Evolutionary conservation across 2,797 vertebrate species (phyloP), one percentile per base, ranked within the genome.

Genomic region (Discoglossus pictus): DNA sequence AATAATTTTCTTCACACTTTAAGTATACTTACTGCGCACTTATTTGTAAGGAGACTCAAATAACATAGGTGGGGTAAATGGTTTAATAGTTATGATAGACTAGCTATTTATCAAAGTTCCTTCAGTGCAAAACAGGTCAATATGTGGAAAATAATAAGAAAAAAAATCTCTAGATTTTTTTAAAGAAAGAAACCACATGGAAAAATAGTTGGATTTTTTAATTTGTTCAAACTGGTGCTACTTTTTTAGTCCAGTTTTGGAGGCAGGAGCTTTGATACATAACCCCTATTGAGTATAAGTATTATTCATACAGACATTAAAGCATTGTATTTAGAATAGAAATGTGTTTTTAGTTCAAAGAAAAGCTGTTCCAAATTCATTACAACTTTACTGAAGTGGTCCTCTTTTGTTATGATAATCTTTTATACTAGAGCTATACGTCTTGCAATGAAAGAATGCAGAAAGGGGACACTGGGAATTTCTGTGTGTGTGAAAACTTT

Each of bases 281-380:
- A 56, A 61, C 60, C 61, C 67, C 52, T 23, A 58, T 58, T 64
- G 68, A 48, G 60, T 56, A 25, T 13, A 13, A 3, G 50, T 23
- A 63, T 71, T 71, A 56, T 64, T 71, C 53, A 46, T 24, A 18
- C 44, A 6, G 34, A 59, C 60, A 70, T 62, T 62, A 64, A 71
- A 71, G 61, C 61, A 38, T 24, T 71, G 63, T 71, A 51, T 71
- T 64, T 71, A 64, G 43, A 64, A 70, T 56, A 56, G 44, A 71
- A 71, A 71, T 64, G 68, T 71, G 68, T 71, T 71, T n/a, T 63
- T 44, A 47, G 23, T 52, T 63, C 44, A 71, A 64, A 64, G 68
- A 24, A 21, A 71, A 70, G 60, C 60, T 58, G 59, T 70, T 70
- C 67, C 67, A 63, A 31, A 70, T 70, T 70, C 60, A 70, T 70